Conservation (phyloP, 2,113 vertebrate species). For the Cyrtonyx montezumae region DNA sequence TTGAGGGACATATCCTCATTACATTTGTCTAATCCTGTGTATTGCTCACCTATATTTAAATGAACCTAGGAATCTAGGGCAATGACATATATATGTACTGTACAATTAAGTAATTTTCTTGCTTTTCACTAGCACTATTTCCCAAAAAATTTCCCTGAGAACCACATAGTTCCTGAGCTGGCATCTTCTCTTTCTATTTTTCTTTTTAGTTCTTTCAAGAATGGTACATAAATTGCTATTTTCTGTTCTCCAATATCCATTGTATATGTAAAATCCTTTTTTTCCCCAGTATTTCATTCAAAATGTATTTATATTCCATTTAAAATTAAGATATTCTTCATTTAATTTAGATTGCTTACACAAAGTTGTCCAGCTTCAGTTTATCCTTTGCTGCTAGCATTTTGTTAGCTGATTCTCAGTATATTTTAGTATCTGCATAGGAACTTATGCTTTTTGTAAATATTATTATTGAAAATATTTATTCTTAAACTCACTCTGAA, state of each 20-base stretch:
- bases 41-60: neutral
- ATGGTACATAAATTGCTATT: neutral
- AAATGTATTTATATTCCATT: neutral
- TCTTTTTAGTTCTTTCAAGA: neutral
- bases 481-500: neutral
- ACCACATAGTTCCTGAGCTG: neutral
- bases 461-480: neutral
- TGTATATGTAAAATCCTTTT: neutral
- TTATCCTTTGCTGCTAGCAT: neutral
- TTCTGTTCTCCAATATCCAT: neutral
- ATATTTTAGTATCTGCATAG: neutral
- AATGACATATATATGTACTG: neutral
- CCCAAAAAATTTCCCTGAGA: neutral
- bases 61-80: neutral
- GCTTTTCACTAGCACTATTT: neutral
- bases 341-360: neutral
- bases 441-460: neutral
- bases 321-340: neutral
- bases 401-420: neutral
- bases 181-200: neutral
- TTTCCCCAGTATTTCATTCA: neutral
- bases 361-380: fast-evolving
- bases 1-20: neutral
- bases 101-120: neutral
- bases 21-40: neutral